Percentiles rank a stretch among this genome's conserved stretches.
Conservation (phyloP, 2,797 vertebrate species). For the Octomys mimax region DNA sequence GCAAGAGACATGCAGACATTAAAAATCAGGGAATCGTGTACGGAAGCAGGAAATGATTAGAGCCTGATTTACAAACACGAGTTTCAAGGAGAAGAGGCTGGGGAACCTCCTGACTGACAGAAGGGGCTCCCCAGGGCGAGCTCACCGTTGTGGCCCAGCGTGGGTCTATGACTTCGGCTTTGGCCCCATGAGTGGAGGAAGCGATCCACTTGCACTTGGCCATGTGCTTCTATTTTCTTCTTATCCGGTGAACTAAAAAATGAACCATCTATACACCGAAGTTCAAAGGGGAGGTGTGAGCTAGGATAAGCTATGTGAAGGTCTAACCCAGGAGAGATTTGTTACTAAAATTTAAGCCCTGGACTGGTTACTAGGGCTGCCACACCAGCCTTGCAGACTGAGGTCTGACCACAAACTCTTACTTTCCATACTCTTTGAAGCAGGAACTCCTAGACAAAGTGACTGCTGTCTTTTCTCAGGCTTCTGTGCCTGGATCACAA, state of each 20-base stretch:
- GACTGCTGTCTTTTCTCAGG: background rate
- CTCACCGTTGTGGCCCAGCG: accelerated
- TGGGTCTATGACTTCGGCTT: accelerated
- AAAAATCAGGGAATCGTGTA: background rate
- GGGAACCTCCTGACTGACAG: accelerated
- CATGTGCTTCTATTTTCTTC: background rate
- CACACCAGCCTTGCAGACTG: accelerated
- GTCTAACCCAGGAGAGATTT: accelerated
- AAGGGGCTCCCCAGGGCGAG: accelerated
- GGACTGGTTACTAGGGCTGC: accelerated
- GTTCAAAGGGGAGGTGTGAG: accelerated
- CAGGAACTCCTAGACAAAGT: background rate
- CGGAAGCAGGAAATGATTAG: background rate
- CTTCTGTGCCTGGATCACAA: background rate
- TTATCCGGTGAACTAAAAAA: background rate
- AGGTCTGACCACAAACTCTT: background rate
- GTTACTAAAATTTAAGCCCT: background rate
- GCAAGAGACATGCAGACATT: background rate
- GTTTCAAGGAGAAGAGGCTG: background rate
- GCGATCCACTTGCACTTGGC: accelerated
- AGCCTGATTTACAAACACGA: too few species aligned
- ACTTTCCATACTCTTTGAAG: background rate
- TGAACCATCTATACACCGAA: background rate
- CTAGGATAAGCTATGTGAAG: background rate
- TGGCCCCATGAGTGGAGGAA: background rate